phyloP scores from a whole-genome alignment of 2,113 vertebrate species.

The Strix uralensis region DNA sequence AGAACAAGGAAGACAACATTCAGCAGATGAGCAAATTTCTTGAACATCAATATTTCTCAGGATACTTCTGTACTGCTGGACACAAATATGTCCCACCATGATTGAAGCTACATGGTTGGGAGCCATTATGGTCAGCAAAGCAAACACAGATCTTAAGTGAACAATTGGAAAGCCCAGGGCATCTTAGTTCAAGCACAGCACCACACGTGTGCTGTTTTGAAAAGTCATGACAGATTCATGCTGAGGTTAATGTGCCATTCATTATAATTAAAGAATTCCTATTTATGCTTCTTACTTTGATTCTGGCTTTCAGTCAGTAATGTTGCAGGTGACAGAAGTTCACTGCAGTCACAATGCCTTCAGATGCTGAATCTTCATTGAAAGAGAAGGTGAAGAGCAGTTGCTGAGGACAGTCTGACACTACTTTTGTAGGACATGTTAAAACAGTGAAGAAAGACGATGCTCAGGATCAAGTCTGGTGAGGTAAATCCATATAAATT shows the following conservation, averaged over 20 bases:
- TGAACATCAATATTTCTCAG: neutral
- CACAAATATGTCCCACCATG: neutral
- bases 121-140: neutral
- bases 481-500: neutral
- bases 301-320: conserved; percentile 13
- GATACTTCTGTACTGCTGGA: neutral
- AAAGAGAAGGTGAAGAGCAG: neutral
- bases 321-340: neutral
- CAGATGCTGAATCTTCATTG: neutral
- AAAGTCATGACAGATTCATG: conserved; percentile 30
- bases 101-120: neutral
- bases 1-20: neutral
- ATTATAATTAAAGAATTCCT: conserved; percentile 46
- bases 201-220: neutral
- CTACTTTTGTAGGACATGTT: neutral
- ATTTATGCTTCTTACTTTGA: conserved; percentile 19
- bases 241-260: conserved; percentile 42
- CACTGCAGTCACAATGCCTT: neutral
- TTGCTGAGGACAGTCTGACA: neutral
- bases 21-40: conserved; percentile 4
- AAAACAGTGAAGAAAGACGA: neutral
- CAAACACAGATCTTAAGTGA: neutral
- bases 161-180: conserved; percentile 11
- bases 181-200: neutral
- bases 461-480: neutral